Percentiles rank a stretch among this genome's conserved stretches.
These are phyloP conservation scores for Nothoprocta pentlandii DNA, from an alignment of 2,113 vertebrate genomes.

Conservation along the genomic window DNA sequence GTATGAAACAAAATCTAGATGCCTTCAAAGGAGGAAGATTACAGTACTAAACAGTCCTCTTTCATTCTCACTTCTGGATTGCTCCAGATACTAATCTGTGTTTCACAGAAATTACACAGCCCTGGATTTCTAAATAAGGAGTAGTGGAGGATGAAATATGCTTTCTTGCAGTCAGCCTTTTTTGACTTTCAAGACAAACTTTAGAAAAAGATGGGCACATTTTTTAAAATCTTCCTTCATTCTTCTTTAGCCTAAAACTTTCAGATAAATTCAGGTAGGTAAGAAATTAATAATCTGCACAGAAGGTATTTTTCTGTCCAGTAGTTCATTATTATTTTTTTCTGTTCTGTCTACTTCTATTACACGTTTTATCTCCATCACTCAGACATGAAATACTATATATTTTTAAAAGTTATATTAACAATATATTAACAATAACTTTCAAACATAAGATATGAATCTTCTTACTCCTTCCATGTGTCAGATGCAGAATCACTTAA, in stretches of 20 bases:
- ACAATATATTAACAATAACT: background rate
- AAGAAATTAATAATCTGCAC: background rate
- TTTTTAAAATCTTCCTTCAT: background rate
- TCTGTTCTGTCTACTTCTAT: background rate
- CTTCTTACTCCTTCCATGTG: background rate
- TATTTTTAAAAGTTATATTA: background rate
- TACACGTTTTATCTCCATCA: background rate
- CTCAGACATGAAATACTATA: background rate
- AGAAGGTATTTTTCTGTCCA: background rate
- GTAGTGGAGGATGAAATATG: background rate
- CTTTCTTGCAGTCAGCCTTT: background rate
- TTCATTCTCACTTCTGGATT: background rate
- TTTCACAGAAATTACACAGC: background rate
- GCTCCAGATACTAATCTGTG: background rate
- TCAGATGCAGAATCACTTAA: background rate
- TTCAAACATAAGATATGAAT: background rate
- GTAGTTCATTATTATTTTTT: background rate
- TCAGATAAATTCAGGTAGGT: background rate
- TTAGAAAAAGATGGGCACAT: background rate
- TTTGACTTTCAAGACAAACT: background rate
- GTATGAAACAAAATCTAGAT: background rate
- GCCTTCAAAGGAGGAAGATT: background rate
- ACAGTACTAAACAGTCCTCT: rapidly evolving
- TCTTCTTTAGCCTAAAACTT: background rate
- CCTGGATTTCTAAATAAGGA: background rate